Base-by-base conservation (phyloP, 2,888 invertebrate genomes). In the Cephus rjabovi region DNA sequence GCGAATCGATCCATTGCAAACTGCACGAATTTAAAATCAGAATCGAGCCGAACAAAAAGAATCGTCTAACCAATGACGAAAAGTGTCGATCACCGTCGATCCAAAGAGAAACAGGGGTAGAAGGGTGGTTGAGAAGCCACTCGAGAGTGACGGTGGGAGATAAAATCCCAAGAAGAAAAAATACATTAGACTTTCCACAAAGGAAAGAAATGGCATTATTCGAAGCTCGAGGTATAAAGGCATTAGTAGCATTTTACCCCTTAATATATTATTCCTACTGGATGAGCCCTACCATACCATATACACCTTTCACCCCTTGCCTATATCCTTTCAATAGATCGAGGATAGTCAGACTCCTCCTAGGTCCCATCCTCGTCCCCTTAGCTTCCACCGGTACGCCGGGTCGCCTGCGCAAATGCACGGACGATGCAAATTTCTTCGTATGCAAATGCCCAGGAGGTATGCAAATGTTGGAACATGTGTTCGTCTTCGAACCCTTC, bases 401-500 rank as follows among this genome's bases (percentile, higher is more conserved):
- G 71, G 77, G 81, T 81, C 84, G 83, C 82, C 85, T 84, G 85
- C 84, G 83, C 87, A 86, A 87, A 89, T 88, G 87, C 87, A 87
- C 84, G 87, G 85, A 86, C 87, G 89, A 91, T 91, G 91, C 91
- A 91, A 91, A 91, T 91, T 89, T 90, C 90, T 87, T 87, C 90
- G 86, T 89, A 89, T 90, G 89, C 88, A 91, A 91, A 91, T 89
- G 78, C 80, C 84, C 84, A 81, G 86, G 85, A 87, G 87, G 85
- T 90, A 90, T 90, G 90, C 89, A 88, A 90, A 90, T 90, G 85
- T 79, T 80, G 82, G 89, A 89, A 89, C 91, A 90, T 91, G 89
- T 90, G 90, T 89, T 88, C 89, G 87, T 89, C 89, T 89, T 87
- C 87, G 88, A 87, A 89, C 88, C 90, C 89, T 89, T 90, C 89